Conservation (phyloP, 2,113 vertebrate species). For the Phrynosoma platyrhinos region DNA sequence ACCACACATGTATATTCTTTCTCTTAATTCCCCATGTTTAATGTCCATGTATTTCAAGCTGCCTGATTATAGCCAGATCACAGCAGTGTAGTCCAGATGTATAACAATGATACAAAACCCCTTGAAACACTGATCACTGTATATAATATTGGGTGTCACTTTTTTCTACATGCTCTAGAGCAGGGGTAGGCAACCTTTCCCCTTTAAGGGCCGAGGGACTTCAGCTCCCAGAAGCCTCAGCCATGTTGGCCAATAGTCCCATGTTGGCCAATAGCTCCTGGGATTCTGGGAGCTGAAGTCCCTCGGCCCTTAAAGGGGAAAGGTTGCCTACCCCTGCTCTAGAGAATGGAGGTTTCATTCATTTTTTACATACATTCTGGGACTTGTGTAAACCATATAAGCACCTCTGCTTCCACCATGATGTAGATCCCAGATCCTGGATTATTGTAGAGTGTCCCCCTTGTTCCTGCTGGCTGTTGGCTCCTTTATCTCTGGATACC, state of each 20-base stretch:
- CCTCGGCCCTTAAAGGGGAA: no score
- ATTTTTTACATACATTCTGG: background rate
- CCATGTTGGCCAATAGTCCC: no score
- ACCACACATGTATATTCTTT: no score
- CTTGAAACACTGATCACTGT: background rate
- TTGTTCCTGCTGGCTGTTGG: background rate
- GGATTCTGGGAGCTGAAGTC: no score
- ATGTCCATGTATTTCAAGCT: no score
- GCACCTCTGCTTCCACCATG: background rate
- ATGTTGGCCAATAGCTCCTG: no score
- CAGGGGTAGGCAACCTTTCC: no score
- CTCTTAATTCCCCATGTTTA: no score
- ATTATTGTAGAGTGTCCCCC: background rate
- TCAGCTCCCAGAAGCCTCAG: no score
- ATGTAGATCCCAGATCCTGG: background rate
- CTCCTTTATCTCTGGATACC: background rate
- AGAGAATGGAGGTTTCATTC: background rate
- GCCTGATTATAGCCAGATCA: background rate
- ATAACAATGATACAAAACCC: background rate
- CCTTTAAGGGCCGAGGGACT: no score
- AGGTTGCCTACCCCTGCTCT: no score
- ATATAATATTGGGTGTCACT: background rate
- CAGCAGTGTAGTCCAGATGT: background rate
- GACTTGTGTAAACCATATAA: background rate
- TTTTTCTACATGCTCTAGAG: background rate